Conservation (phyloP, 2,113 vertebrate genomes). For the Tor tambroides region DNA sequence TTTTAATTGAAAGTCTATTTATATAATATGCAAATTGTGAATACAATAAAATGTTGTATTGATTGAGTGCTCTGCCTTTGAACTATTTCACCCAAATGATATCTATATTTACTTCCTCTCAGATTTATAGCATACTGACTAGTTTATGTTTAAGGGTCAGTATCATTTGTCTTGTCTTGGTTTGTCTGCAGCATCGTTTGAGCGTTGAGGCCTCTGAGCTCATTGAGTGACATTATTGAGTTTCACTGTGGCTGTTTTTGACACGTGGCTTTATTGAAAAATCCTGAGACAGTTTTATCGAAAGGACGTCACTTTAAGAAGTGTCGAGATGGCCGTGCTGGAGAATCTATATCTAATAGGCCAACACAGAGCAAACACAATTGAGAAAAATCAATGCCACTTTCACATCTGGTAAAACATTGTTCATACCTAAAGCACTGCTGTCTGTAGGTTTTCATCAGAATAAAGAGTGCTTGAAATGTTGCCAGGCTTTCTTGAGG, state of each 20-base stretch:
- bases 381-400: constrained; percentile 75
- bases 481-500: not conserved
- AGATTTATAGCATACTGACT: not conserved
- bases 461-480: constrained; percentile 40
- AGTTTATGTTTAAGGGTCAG: constrained; percentile 4
- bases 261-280: constrained; percentile 67
- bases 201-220: constrained; percentile 53
- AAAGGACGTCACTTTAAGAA: constrained; percentile 73
- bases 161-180: constrained; percentile 17
- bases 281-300: constrained; percentile 69
- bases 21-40: not conserved
- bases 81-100: not conserved
- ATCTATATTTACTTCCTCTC: not conserved
- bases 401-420: constrained; percentile 75
- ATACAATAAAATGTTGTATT: not conserved
- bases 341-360: constrained; percentile 78
- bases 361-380: constrained; percentile 76
- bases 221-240: constrained; percentile 60
- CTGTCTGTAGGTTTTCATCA: constrained; percentile 13
- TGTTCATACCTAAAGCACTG: constrained; percentile 56
- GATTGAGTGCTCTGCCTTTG: not conserved
- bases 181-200: constrained; percentile 50
- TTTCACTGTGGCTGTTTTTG: constrained; percentile 63
- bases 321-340: constrained; percentile 67
- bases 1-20: not conserved